Evolutionary conservation across 2,888 invertebrate species (phyloP), one percentile per base, ranked within the genome.

Genomic region (Lepidocyrtoides sp.): DNA sequence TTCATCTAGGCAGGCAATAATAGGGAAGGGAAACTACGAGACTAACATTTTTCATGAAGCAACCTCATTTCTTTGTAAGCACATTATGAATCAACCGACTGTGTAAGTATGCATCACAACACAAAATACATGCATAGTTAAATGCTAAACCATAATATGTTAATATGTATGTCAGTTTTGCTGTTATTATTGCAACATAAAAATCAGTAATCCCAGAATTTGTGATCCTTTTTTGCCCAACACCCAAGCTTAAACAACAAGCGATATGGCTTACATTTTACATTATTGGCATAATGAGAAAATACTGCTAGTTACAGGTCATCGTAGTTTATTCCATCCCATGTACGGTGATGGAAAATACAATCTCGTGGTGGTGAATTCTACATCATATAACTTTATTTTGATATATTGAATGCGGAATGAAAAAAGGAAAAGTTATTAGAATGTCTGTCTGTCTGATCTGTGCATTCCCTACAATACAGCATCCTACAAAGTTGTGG

Each of bases 251-350:
- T 4, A 36, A 36, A 36, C 36, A 36, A 4, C 7, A 36, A 75
- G 17, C 10, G 17, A 14, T 32, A 66, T n/a, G 32, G 29, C 32
- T 10, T 29, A 44, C 17, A 20, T 20, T 48, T 14, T 29, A 77
- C 66, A 66, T 66, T 87, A 79, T 66, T 87, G 69, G 66, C 51
- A 87, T 72, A 69, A 82, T 88, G 88, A 54, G 88, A 88, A 88
- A 88, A 81, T 82, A 88, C 88, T 88, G 88, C 66, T 88, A 88
- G 66, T 88, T 72, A 36, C 88, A 66, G 81, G 69, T 81, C 66
- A 88, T 41, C 32, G 48, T 54, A 79, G 57, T 79, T 79, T 79
- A 54, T 54, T 26, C 57, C n/a, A 51, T 54, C 48, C 57, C n/a
- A 51, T 79, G 20, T 54, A 29, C n/a, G 51, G 32, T 79, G n/a